phyloP scores from a whole-genome alignment of 2,888 invertebrate genomes.

The Allacma fusca region DNA sequence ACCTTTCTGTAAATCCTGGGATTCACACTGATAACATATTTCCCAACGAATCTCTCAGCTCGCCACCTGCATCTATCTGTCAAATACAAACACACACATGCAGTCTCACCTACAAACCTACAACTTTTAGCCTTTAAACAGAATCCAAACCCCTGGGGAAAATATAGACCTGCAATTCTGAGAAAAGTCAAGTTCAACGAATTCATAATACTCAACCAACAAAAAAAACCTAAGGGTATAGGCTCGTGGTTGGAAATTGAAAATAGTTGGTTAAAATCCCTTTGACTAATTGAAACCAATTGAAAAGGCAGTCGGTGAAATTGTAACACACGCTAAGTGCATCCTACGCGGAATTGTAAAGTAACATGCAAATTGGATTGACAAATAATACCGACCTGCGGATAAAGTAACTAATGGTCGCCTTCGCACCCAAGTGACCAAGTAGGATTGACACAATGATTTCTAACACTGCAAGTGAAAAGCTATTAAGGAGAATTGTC shows the following conservation, averaged over 20 bases:
- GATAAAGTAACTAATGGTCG: too few relatives aligned
- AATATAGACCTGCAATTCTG: too few relatives aligned
- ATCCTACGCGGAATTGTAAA: neutral
- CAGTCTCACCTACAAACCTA: neutral
- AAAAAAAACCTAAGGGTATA: too few relatives aligned
- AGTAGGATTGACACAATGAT: too few relatives aligned
- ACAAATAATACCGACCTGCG: neutral
- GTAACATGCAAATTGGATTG: neutral
- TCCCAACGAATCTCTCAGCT: neutral
- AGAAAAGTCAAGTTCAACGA: too few relatives aligned
- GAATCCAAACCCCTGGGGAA: too few relatives aligned
- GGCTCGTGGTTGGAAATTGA: too few relatives aligned
- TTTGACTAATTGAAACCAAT: neutral
- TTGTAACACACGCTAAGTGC: conserved; percentile 1
- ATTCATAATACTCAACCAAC: too few relatives aligned
- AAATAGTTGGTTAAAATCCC: too few relatives aligned
- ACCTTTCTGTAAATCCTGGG: neutral
- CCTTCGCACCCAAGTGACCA: too few relatives aligned
- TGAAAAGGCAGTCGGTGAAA: neutral
- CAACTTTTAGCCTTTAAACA: neutral
- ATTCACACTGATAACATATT: neutral
- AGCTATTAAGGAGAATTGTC: too few relatives aligned
- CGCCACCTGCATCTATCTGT: conserved; percentile 4
- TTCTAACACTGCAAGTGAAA: too few relatives aligned
- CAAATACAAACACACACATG: neutral